A percentile compares a stretch with the other conserved stretches of the same genome.
Conservation (phyloP, 2,797 vertebrate genomes). For the Megaceryle alcyon region DNA sequence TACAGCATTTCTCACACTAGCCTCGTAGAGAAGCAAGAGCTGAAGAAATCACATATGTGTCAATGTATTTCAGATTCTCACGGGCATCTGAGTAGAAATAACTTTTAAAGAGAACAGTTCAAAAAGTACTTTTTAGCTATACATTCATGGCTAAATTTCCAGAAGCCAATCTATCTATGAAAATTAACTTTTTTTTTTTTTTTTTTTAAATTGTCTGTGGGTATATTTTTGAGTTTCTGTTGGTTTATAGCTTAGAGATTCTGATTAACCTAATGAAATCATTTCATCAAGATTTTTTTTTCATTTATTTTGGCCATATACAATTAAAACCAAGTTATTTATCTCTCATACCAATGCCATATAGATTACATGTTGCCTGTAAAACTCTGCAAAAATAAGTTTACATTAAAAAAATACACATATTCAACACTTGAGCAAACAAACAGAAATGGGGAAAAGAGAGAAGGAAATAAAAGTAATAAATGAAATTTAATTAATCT, state of each 20-base stretch:
- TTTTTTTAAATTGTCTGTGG: not conserved
- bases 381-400: not conserved
- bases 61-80: slow-evolving; percentile 19
- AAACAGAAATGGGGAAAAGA: not conserved
- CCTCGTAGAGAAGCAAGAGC: slow-evolving; percentile 11
- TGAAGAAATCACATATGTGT: slow-evolving; percentile 15
- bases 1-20: not conserved
- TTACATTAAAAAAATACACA: not conserved
- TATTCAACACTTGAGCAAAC: not conserved
- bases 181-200: not conserved
- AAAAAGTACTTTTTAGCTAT: not conserved
- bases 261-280: not conserved
- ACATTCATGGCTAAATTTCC: not conserved
- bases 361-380: not conserved
- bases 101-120: not conserved
- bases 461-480: not conserved
- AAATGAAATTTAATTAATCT: not conserved
- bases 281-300: not conserved
- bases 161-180: not conserved
- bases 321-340: not conserved
- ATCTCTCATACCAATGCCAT: not conserved
- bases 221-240: not conserved
- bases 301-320: not conserved
- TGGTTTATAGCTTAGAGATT: not conserved
- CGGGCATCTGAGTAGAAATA: not conserved